Conservation (phyloP, 37 sponge, comb jelly and placozoan species). For the Theonella swinhoei region DNA sequence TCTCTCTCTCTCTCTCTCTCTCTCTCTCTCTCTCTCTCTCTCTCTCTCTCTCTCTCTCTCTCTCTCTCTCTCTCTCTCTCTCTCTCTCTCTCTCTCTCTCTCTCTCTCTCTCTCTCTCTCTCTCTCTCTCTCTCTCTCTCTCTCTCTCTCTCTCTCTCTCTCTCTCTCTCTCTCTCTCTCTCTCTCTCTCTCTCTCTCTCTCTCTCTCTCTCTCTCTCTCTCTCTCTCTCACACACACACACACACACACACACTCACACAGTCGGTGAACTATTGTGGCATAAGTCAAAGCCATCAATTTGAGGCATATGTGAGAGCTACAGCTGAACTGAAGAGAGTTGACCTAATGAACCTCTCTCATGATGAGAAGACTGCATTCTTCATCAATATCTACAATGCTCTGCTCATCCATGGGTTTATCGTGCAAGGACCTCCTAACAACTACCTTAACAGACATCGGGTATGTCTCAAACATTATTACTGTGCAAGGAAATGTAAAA, state of each 20-base stretch:
- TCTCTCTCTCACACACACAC: background rate
- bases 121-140: background rate
- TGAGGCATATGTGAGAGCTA: slow-evolving; percentile 76
- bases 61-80: background rate
- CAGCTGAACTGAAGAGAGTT: slow-evolving; percentile 91
- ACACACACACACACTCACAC: background rate
- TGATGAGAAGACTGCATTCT: slow-evolving; percentile 87
- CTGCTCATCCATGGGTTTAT: slow-evolving; percentile 95
- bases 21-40: too few relatives aligned
- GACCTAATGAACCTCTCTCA: slow-evolving; percentile 61
- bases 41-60: background rate
- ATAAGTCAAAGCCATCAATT: slow-evolving; percentile 85
- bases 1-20: background rate
- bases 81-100: background rate
- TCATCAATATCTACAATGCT: slow-evolving; percentile 97
- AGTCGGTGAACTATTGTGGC: slow-evolving; percentile 87
- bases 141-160: slow-evolving; percentile 1
- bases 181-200: background rate
- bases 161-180: background rate
- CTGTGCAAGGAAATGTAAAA: too few relatives aligned
- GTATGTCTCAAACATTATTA: too few relatives aligned
- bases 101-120: background rate
- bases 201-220: background rate
- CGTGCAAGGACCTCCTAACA: slow-evolving; percentile 86
- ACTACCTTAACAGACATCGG: slow-evolving; percentile 63